Evolutionary conservation across 1,140 invertebrate species (phyloP).

Genomic region (Euborellia annulipes): DNA sequence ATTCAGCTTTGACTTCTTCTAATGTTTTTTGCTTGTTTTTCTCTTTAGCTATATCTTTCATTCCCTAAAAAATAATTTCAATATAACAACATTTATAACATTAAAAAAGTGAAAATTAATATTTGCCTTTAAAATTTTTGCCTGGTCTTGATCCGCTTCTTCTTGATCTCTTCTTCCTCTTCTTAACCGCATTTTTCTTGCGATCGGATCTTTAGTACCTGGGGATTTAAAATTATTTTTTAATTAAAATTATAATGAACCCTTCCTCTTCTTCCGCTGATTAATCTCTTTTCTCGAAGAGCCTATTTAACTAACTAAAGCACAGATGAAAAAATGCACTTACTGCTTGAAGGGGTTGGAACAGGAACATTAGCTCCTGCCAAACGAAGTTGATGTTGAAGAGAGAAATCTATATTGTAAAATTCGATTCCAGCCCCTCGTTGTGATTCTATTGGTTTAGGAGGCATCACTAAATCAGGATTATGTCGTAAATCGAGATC

Average conservation of each 20-base stretch:
- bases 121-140: constrained; percentile 75
- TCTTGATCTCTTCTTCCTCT: constrained; percentile 52
- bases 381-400: constrained; percentile 82
- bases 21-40: constrained; percentile 49
- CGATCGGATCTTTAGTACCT: constrained; percentile 74
- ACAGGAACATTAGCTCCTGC: constrained; percentile 77
- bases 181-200: constrained; percentile 75
- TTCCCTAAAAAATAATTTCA: constrained; percentile 41
- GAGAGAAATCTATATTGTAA: constrained; percentile 98
- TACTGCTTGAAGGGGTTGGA: constrained; percentile 46
- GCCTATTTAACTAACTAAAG: too few species aligned
- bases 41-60: constrained; percentile 94
- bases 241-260: constrained; percentile 1
- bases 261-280: too few species aligned
- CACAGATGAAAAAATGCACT: constrained; percentile 19
- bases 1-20: constrained; percentile 45
- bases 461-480: constrained; percentile 93
- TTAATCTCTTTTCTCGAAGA: too few species aligned
- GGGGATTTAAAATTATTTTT: constrained; percentile 14
- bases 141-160: constrained; percentile 79
- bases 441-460: constrained; percentile 74
- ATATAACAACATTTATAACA: too few species aligned
- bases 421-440: constrained; percentile 76
- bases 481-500: constrained; percentile 83
- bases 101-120: too few species aligned